Conservation (phyloP, 1,140 invertebrate genomes). For the Drosophila nebulosa region DNA sequence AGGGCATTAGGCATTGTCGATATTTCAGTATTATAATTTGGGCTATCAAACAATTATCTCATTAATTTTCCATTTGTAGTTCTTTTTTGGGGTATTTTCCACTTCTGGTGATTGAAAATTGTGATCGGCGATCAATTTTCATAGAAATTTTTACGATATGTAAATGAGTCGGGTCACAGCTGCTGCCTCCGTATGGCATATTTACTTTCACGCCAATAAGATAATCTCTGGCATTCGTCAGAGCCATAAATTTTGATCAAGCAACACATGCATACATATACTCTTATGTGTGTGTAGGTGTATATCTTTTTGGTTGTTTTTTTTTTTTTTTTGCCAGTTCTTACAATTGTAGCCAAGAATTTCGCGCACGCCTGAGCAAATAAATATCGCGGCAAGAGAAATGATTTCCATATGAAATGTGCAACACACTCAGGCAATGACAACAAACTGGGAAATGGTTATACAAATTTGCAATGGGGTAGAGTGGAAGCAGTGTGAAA, state of each 20-base stretch:
- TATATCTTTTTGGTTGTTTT: neutral
- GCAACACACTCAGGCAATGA: constrained; percentile 25
- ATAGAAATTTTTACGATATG: constrained; percentile 51
- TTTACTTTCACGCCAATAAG: constrained; percentile 67
- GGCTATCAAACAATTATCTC: too few relatives aligned
- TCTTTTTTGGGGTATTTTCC: constrained; percentile 8
- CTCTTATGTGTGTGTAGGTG: neutral
- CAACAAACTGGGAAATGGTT: constrained; percentile 31
- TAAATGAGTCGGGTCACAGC: constrained; percentile 47
- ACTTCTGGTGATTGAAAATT: constrained; percentile 24
- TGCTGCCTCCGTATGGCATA: constrained; percentile 3
- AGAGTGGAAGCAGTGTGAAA: neutral
- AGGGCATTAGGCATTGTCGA: too few relatives aligned
- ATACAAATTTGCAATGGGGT: constrained; percentile 27
- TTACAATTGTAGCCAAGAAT: constrained; percentile 36
- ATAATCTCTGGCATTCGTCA: constrained; percentile 74
- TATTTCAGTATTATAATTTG: too few relatives aligned
- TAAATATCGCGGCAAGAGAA: constrained; percentile 21
- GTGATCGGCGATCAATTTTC: constrained; percentile 38
- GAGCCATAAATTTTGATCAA: constrained; percentile 43
- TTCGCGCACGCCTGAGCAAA: constrained; percentile 35
- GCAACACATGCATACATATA: neutral
- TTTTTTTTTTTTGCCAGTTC: constrained; percentile 15
- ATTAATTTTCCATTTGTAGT: neutral
- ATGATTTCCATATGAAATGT: constrained; percentile 12